Evolutionary conservation across 2,888 invertebrate species (phyloP).

Genomic region (Mesorhabditis spiculigera): DNA sequence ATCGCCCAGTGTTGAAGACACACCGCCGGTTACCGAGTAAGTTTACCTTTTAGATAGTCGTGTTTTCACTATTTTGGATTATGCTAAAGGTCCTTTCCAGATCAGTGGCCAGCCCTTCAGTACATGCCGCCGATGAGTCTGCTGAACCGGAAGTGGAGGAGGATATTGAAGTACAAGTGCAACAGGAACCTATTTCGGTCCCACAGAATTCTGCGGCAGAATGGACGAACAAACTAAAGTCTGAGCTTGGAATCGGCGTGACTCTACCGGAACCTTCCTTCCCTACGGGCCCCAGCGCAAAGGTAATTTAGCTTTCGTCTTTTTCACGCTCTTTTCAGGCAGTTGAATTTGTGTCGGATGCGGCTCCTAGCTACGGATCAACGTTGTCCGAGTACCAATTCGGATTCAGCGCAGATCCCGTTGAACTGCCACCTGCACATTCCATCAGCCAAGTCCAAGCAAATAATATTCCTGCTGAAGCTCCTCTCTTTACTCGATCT

Average conservation of each 20-base stretch:
- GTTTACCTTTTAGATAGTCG: neutral
- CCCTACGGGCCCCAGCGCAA: neutral
- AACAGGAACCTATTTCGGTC: neutral
- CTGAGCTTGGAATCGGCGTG: constrained; percentile 43
- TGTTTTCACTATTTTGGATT: too few species aligned
- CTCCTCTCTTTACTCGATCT: constrained; percentile 4
- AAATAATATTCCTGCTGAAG: neutral
- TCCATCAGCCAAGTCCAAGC: neutral
- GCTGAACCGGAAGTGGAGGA: too few species aligned
- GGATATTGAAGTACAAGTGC: too few species aligned
- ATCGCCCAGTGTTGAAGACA: neutral
- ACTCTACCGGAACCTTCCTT: constrained; percentile 5
- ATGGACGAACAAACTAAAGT: constrained; percentile 45
- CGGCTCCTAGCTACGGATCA: neutral
- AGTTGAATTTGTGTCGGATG: constrained; percentile 7
- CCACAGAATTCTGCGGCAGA: constrained; percentile 7
- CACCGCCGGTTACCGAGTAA: neutral
- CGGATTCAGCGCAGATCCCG: constrained; percentile 29
- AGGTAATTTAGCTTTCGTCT: neutral
- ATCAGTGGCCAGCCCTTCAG: too few species aligned
- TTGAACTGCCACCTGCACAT: constrained; percentile 3
- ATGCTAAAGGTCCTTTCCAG: too few species aligned
- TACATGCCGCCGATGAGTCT: too few species aligned
- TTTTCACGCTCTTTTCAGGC: neutral
- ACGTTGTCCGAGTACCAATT: constrained; percentile 10